Conservation (phyloP, 2,113 vertebrate species). For the Thymallus thymallus region DNA sequence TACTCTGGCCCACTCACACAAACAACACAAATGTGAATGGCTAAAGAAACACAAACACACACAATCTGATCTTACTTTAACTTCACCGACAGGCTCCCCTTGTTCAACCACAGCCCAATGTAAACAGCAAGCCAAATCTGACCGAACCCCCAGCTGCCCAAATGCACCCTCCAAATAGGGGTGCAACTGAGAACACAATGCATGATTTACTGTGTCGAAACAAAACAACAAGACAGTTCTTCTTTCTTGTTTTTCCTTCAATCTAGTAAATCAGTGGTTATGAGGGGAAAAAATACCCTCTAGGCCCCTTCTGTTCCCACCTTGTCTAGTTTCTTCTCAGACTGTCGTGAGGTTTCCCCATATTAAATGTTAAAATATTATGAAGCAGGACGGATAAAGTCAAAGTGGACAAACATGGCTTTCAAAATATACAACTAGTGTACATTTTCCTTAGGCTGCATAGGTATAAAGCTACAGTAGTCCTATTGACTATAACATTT, state of each 20-base stretch:
- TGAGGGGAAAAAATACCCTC: neutral
- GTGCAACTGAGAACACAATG: slow-evolving; percentile 43
- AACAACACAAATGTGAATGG: slow-evolving; percentile 52
- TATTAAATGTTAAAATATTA: too few species aligned
- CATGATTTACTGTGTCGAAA: slow-evolving; percentile 57
- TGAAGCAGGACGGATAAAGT: too few species aligned
- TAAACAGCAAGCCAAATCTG: neutral
- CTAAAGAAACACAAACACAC: neutral
- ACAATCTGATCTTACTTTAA: too few species aligned
- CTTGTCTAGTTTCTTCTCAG: too few species aligned
- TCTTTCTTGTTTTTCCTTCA: slow-evolving; percentile 41
- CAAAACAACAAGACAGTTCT: slow-evolving; percentile 51
- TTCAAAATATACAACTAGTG: neutral
- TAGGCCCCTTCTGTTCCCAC: neutral
- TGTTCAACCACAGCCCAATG: neutral
- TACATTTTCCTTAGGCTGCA: neutral
- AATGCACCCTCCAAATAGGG: slow-evolving; percentile 42
- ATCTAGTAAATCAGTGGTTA: slow-evolving; percentile 5
- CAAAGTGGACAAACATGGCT: too few species aligned
- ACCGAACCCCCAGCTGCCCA: slow-evolving; percentile 14
- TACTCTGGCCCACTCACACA: slow-evolving; percentile 57
- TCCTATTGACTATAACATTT: neutral
- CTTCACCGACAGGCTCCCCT: neutral
- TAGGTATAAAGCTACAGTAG: neutral
- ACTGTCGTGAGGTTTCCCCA: too few species aligned